phyloP scores from a whole-genome alignment of 2,113 vertebrate genomes.

The Chaetorhynchus papuensis region DNA sequence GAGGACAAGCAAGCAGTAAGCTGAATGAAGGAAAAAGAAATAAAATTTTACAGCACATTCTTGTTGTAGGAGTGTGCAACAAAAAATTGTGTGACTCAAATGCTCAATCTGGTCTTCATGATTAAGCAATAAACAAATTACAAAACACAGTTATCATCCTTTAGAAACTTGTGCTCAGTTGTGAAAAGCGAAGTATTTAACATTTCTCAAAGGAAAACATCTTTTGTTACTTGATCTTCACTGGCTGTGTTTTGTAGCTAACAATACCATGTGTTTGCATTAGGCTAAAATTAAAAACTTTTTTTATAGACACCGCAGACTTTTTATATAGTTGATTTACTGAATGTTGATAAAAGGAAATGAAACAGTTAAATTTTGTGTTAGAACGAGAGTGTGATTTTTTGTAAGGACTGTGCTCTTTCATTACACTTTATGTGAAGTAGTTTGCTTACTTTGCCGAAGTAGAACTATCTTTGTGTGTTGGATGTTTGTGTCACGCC shows the following conservation, averaged over 20 bases:
- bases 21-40: slow-evolving; percentile 40
- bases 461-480: not conserved
- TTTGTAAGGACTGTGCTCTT: not conserved
- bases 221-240: slow-evolving; percentile 27
- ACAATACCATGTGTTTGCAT: slow-evolving; percentile 21
- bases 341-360: not conserved
- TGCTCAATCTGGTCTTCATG: slow-evolving; percentile 39
- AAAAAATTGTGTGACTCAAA: slow-evolving; percentile 39
- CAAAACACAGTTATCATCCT: slow-evolving; percentile 34
- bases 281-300: not conserved
- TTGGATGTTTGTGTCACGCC: not conserved
- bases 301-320: not conserved
- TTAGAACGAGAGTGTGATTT: not conserved
- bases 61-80: slow-evolving; percentile 20
- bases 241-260: slow-evolving; percentile 33
- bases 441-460: not conserved
- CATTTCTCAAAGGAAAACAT: slow-evolving; percentile 56
- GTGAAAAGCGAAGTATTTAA: slow-evolving; percentile 37
- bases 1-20: slow-evolving; percentile 20
- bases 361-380: not conserved
- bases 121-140: slow-evolving; percentile 49
- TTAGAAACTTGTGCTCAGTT: slow-evolving; percentile 52
- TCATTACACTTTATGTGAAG: not conserved
- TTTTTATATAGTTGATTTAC: not conserved
- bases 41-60: slow-evolving; percentile 48